These are phyloP conservation scores for Hydropsyche tenuis DNA, from an alignment of 1,140 invertebrate species.

Conservation along the genomic window DNA sequence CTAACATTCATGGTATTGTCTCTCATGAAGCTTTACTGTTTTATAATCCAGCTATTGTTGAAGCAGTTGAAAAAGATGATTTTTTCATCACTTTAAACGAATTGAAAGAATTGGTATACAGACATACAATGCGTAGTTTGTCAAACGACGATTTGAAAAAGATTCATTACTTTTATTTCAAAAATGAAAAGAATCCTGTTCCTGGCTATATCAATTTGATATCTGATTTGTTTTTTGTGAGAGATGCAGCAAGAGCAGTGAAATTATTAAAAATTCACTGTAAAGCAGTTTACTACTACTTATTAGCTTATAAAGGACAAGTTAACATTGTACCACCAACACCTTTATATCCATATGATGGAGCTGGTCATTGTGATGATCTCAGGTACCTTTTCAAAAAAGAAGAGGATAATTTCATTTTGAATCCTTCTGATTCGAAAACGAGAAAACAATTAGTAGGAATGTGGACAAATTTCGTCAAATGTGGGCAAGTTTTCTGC, in stretches of 20 bases:
- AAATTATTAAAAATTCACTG: not conserved
- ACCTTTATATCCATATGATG: slow-evolving; percentile 2
- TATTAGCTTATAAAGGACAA: not conserved
- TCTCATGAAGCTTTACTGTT: slow-evolving; percentile 46
- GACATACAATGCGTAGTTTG: slow-evolving; percentile 12
- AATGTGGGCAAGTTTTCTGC: slow-evolving; percentile 34
- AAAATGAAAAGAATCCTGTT: not conserved
- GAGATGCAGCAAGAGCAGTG: not conserved
- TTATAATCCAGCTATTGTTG: not conserved
- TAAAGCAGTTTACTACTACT: not conserved
- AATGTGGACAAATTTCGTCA: slow-evolving; percentile 47
- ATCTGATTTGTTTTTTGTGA: not conserved
- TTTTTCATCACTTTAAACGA: slow-evolving; percentile 30
- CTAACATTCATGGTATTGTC: slow-evolving; percentile 45
- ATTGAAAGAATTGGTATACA: slow-evolving; percentile 8
- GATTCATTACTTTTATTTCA: slow-evolving; percentile 17
- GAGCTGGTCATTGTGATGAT: slow-evolving; percentile 38
- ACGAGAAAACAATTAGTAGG: slow-evolving; percentile 28
- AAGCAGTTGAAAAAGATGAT: slow-evolving; percentile 13
- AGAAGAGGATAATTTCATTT: not conserved
- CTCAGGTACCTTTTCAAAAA: slow-evolving; percentile 35
- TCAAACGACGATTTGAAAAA: not conserved
- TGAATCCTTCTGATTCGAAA: slow-evolving; percentile 16
- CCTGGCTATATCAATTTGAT: slow-evolving; percentile 4
- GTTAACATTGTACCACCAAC: not conserved